phyloP scores from a whole-genome alignment of 2,888 invertebrate species.

The Syritta pipiens region DNA sequence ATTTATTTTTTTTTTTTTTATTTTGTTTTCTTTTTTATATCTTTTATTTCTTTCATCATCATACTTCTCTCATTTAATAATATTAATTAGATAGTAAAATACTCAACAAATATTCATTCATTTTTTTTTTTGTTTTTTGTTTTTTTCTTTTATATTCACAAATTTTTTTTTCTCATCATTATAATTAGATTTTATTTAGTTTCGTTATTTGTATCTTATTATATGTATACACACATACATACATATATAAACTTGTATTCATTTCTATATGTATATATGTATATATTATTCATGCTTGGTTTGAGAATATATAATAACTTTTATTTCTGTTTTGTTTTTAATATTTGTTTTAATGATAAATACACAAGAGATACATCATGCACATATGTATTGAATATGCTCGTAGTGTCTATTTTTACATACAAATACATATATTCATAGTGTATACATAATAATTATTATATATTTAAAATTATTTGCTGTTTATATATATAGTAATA shows the following conservation, averaged over 20 bases:
- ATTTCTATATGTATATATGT: constrained; percentile 55
- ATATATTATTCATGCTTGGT: constrained; percentile 64
- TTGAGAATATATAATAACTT: constrained; percentile 61
- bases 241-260: constrained; percentile 37
- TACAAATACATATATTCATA: constrained; percentile 67
- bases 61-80: constrained; percentile 63
- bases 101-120: constrained; percentile 77
- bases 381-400: constrained; percentile 60
- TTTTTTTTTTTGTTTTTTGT: constrained; percentile 53
- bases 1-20: constrained; percentile 38
- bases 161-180: constrained; percentile 43
- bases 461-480: constrained; percentile 38
- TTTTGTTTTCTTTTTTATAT: constrained; percentile 21
- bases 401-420: constrained; percentile 47
- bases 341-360: constrained; percentile 53
- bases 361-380: constrained; percentile 64
- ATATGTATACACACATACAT: constrained; percentile 47
- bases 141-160: constrained; percentile 57
- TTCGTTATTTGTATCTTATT: constrained; percentile 42
- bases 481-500: constrained; percentile 40
- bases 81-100: constrained; percentile 74
- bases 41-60: constrained; percentile 48
- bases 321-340: constrained; percentile 41
- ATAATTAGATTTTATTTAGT: constrained; percentile 49
- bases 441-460: constrained; percentile 57